These are phyloP conservation scores for Rhizoglyphus robini DNA, from an alignment of 1,140 invertebrate genomes.

Conservation along the genomic window DNA sequence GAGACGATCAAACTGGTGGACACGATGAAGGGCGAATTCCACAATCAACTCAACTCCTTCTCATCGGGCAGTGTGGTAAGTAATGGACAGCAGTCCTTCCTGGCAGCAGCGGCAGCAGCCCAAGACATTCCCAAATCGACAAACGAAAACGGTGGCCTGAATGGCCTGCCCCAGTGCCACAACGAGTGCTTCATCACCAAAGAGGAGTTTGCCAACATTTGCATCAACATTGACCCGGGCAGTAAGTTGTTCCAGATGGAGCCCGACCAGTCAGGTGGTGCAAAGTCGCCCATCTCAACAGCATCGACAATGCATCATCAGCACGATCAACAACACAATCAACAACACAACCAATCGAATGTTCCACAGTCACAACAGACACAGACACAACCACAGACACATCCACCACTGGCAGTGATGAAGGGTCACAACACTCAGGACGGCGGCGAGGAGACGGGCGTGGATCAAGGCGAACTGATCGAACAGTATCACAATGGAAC, in stretches of 20 bases:
- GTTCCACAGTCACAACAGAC: neutral
- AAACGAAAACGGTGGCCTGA: neutral
- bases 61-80: neutral
- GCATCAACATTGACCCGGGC: neutral
- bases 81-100: neutral
- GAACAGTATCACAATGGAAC: neutral
- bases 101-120: neutral
- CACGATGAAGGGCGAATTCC: neutral
- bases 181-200: constrained; percentile 1
- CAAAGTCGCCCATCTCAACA: neutral
- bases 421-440: neutral
- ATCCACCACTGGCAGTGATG: neutral
- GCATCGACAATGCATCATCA: neutral
- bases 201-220: constrained; percentile 4
- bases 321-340: neutral
- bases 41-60: neutral
- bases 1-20: neutral
- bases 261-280: neutral
- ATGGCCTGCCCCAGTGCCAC: neutral
- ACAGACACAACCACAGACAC: neutral
- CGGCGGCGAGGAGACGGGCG: neutral
- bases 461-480: neutral
- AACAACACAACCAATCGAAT: too few species aligned
- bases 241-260: neutral
- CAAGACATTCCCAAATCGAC: neutral